Conservation (phyloP, 2,888 invertebrate genomes). For the Priocnemis perturbator region DNA sequence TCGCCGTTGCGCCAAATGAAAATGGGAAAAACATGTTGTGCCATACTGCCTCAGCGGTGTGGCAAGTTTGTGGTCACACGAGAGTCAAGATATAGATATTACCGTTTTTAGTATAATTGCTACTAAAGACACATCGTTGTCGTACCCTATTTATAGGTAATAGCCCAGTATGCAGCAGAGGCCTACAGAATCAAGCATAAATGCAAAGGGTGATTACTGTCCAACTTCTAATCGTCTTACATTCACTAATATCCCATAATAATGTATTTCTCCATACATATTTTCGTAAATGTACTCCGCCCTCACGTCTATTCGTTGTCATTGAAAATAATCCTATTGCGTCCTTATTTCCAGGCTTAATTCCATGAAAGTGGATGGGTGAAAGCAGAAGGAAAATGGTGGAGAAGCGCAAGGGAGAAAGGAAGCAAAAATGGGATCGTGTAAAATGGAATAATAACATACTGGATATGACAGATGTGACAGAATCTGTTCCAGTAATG, state of each 20-base stretch:
- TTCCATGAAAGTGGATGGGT: slow-evolving; percentile 36
- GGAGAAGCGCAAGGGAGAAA: slow-evolving; percentile 36
- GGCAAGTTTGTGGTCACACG: slow-evolving; percentile 31
- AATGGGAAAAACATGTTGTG: slow-evolving; percentile 56
- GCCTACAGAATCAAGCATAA: too few species aligned
- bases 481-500: slow-evolving; percentile 53
- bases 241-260: too few species aligned
- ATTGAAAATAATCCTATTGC: slow-evolving; percentile 48
- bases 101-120: slow-evolving; percentile 22
- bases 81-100: slow-evolving; percentile 38
- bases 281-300: too few species aligned
- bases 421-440: too few species aligned
- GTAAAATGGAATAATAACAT: slow-evolving; percentile 57
- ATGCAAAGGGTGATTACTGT: too few species aligned
- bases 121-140: neutral
- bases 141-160: too few species aligned
- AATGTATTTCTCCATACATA: too few species aligned
- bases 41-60: slow-evolving; percentile 32
- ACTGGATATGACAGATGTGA: slow-evolving; percentile 61
- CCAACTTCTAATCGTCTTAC: too few species aligned
- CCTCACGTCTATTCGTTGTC: slow-evolving; percentile 25
- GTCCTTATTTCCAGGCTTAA: slow-evolving; percentile 49
- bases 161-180: too few species aligned
- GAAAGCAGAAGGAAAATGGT: slow-evolving; percentile 28
- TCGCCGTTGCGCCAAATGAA: slow-evolving; percentile 51